Evolutionary conservation across 2,797 vertebrate genomes (phyloP), one percentile per base, ranked within the genome.

Genomic region (Tauraco hartlaubi): DNA sequence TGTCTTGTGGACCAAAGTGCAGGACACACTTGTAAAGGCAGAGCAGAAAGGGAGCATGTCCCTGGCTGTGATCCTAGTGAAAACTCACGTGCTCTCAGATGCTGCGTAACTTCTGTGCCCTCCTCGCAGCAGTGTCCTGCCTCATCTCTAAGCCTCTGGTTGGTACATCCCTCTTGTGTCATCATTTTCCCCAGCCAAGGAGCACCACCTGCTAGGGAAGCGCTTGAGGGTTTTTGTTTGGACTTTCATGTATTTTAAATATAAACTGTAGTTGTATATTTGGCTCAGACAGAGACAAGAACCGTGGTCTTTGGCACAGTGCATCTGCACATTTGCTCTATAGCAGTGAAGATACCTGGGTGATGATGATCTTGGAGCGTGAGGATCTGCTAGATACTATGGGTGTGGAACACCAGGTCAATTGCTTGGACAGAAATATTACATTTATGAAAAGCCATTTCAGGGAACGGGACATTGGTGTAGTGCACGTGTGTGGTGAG

Each of bases 1-100:
- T 43, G 23, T 72, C 80, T 75, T 49, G 31, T 21, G 59, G 61
- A 33, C 19, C 54, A 69, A 96, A 94, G 94, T 79, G 58, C 78
- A 88, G 48, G 31, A 91, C 37, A 21, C 35, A 26, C 20, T 56
- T 6, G 1, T 59, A 83, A 71, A 48, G n/a, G 33, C 49, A 82
- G 80, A 86, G 64, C 35, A 54, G 67, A 73, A 72, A 41, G 3
- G 41, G 15, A 75, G 19, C 14, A 8, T 13, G 11, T 79, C 55
- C 18, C 18, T 85, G 48, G 39, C 25, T 15, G 0, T 66, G 76
- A 91, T 58, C 35, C 51, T 59, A 15, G 15, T 72, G 85, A 86
- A 88, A 75, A 44, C 9, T 69, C 35, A 9, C 15, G 12, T 73
- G 17, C 26, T 82, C 15, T 85, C 49, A 52, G 39, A 41, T 5